Base-by-base conservation (phyloP, 2,113 vertebrate species). In the Ellobius talpinus region DNA sequence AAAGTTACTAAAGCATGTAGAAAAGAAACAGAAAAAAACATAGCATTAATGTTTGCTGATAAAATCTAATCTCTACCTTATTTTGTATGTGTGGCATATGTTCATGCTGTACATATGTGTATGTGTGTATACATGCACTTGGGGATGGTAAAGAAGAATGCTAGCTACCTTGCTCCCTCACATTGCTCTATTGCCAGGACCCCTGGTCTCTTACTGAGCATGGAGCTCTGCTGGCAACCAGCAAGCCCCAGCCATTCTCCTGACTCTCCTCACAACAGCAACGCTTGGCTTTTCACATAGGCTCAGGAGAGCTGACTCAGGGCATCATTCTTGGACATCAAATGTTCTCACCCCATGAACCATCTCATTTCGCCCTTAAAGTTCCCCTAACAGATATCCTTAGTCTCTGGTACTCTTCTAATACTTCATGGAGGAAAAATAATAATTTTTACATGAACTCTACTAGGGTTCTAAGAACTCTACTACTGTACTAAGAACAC, bases 31-130 rank as follows among this genome's bases (percentile, higher is more conserved):
- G 66, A 86, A 89, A 12, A 77, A 76, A 94, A 87, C 55, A 45
- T 29, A 85, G 14, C 65, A 50, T 78, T 89, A 73, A 33, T 78
- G 61, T 87, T 89, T 33, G 66, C 87, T 92, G 76, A 87, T 89
- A 12, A 87, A 39, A 26, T 39, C 39, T 26, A 82, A n/a, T 8
- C 21, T 58, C 55, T 23, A 23, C 21, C 42, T 8, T 31, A 45
- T 50, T 39, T 26, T 29, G 55, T 39, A 61, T 61, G 23, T 39
- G 36, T 39, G 36, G 33, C 58, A 3, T 21, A 81, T 14, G n/a
- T 58, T 58, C 50, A 55, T 58, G 52, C 36, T 6, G 21, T 24
- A 55, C 10, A n/a, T n/a, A 36, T 81, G 10, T 10, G 23, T 24
- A 24, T 55, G 3, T 81, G 50, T 55, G 16, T 10, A 39, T 61